A percentile compares a stretch with the other conserved stretches of the same genome.
These are phyloP conservation scores for Drosophila fulvimacula DNA, from an alignment of 2,888 invertebrate genomes.

Conservation along the genomic window DNA sequence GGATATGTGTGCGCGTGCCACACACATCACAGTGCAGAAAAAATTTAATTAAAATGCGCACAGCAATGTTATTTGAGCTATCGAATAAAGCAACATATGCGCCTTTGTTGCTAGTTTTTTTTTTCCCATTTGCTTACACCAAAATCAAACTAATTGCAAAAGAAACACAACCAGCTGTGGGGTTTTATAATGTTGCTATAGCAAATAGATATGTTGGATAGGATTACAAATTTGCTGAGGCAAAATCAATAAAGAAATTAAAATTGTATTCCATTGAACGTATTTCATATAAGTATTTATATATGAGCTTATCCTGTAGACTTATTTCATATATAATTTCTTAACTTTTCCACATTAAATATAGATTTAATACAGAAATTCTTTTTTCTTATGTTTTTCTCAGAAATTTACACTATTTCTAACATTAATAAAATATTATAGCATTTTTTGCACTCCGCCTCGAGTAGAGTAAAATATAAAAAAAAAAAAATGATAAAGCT, in stretches of 20 bases:
- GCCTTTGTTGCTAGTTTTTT: not conserved
- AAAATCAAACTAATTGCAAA: slow-evolving; percentile 13
- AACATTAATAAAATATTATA: slow-evolving; percentile 35
- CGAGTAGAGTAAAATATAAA: too few species aligned
- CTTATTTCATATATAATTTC: not conserved
- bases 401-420: slow-evolving; percentile 16
- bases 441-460: slow-evolving; percentile 34
- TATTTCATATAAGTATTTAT: not conserved
- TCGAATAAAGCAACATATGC: slow-evolving; percentile 9
- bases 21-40: slow-evolving; percentile 16
- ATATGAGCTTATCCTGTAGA: not conserved
- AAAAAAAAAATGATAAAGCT: slow-evolving; percentile 50
- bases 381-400: not conserved
- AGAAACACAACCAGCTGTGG: not conserved
- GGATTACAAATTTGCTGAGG: not conserved
- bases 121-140: not conserved
- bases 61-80: slow-evolving; percentile 34
- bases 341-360: not conserved
- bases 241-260: not conserved
- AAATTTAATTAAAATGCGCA: slow-evolving; percentile 54
- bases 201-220: not conserved
- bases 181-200: not conserved
- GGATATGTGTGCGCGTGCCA: slow-evolving; percentile 48
- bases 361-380: not conserved
- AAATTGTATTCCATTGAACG: not conserved